Evolutionary conservation across 2,888 invertebrate genomes (phyloP).

Genomic region (Cantharis flavilabris): DNA sequence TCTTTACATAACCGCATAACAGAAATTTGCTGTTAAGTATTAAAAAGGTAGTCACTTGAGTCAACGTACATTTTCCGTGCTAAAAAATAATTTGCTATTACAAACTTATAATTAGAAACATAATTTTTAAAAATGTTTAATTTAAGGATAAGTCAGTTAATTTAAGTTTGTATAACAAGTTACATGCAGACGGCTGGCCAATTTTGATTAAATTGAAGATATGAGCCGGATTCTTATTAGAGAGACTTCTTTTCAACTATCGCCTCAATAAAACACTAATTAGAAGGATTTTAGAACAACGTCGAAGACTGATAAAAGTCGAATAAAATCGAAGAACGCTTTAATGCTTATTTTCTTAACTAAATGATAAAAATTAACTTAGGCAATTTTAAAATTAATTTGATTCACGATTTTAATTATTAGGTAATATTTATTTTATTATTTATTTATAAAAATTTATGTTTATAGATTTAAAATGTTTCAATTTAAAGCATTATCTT

Average conservation of each 20-base stretch:
- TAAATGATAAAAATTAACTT: neutral
- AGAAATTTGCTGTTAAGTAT: neutral
- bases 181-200: neutral
- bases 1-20: conserved; percentile 32
- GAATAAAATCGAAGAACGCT: neutral
- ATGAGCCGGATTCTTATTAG: neutral
- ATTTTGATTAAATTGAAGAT: neutral
- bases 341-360: neutral
- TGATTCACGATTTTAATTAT: neutral
- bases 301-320: neutral
- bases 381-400: neutral
- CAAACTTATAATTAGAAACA: neutral
- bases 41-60: neutral
- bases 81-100: neutral
- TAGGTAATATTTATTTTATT: no score
- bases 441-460: neutral
- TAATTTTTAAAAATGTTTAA: neutral
- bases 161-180: neutral
- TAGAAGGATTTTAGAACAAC: neutral
- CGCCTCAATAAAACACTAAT: neutral
- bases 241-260: neutral
- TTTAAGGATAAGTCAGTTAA: neutral
- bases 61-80: neutral
- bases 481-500: no score
- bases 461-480: no score